These are phyloP conservation scores for Nemotelus pantherinus DNA, from an alignment of 2,888 invertebrate species.

Conservation along the genomic window DNA sequence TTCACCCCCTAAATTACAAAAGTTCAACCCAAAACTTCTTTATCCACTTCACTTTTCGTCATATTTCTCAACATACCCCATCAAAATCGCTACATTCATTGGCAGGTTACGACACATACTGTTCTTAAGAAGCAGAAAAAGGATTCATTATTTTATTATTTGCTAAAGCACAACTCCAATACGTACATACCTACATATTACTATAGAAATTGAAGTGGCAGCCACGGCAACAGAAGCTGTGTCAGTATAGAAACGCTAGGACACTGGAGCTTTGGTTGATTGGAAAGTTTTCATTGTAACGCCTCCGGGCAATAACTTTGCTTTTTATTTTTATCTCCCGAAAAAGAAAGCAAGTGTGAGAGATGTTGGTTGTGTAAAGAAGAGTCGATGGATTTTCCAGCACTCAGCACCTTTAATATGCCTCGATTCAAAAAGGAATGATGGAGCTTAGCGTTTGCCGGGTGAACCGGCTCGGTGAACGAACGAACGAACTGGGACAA, in stretches of 20 bases:
- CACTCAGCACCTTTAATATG: constrained; percentile 22
- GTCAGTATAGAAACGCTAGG: background rate
- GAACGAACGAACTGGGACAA: too few species aligned
- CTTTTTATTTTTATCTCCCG: constrained; percentile 17
- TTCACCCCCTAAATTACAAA: too few species aligned
- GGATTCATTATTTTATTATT: constrained; percentile 27
- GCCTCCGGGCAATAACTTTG: constrained; percentile 38
- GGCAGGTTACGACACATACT: constrained; percentile 17
- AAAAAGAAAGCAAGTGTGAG: background rate
- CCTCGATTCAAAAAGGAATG: background rate
- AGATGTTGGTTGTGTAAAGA: constrained; percentile 3
- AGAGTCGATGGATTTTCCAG: constrained; percentile 23
- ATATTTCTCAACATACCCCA: background rate
- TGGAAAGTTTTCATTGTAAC: constrained; percentile 39
- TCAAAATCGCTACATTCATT: background rate
- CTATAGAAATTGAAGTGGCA: too few species aligned
- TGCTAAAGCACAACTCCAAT: constrained; percentile 22
- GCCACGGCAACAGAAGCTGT: too few species aligned
- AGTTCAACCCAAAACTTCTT: too few species aligned
- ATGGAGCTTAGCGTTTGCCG: too few species aligned
- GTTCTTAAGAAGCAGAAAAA: background rate
- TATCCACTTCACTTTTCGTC: background rate
- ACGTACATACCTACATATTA: background rate
- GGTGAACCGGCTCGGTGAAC: too few species aligned
- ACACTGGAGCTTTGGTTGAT: constrained; percentile 13